Conservation (phyloP, 2,113 vertebrate species). For the Syrmaticus mikado region DNA sequence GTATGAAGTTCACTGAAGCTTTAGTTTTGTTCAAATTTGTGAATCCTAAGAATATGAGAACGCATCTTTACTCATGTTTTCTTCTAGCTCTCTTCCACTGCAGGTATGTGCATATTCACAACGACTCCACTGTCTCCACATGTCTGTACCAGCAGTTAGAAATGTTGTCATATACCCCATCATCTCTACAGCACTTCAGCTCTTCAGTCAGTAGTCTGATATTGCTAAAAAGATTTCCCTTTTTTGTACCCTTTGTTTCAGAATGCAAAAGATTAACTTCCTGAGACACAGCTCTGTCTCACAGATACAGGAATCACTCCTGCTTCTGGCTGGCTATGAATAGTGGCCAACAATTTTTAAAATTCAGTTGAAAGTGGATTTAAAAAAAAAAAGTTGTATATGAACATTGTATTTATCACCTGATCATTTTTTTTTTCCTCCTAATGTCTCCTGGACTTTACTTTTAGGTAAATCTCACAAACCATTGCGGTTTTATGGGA, state of each 20-base stretch:
- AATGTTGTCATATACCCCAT: not conserved
- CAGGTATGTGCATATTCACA: not conserved
- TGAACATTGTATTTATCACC: not conserved
- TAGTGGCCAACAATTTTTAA: not conserved
- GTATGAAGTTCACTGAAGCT: not conserved
- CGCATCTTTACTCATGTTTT: not conserved
- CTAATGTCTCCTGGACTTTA: slow-evolving; percentile 25
- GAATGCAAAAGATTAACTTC: not conserved
- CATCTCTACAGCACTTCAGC: not conserved
- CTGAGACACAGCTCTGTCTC: not conserved
- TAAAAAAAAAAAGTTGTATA: not conserved
- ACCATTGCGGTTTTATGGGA: slow-evolving; percentile 98
- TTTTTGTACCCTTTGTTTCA: not conserved
- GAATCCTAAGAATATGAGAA: not conserved
- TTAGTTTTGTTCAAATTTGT: not conserved
- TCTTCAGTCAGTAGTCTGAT: not conserved
- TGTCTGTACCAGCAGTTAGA: not conserved
- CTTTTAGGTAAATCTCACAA: slow-evolving; percentile 92
- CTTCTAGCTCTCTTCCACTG: not conserved
- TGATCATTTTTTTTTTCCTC: not conserved
- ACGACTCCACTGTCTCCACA: too few relatives aligned
- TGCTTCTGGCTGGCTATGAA: not conserved
- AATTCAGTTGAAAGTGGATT: not conserved
- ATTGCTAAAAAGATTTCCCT: not conserved
- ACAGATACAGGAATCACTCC: not conserved